These are phyloP conservation scores for Donacobius atricapilla DNA, from an alignment of 2,113 vertebrate genomes.

Conservation along the genomic window DNA sequence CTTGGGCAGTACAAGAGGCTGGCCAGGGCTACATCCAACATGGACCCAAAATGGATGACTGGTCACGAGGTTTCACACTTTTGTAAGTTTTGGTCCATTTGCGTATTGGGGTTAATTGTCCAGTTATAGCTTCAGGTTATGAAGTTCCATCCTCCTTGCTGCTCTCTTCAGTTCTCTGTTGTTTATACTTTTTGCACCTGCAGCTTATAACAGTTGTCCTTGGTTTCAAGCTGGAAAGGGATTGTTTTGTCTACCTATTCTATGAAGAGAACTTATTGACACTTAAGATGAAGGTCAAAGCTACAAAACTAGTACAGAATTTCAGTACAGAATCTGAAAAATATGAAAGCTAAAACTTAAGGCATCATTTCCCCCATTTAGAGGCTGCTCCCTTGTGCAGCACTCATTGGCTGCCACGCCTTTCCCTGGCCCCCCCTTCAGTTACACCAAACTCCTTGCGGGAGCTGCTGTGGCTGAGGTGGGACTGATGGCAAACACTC, in stretches of 20 bases:
- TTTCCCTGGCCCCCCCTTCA: background rate
- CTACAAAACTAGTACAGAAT: background rate
- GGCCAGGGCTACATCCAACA: background rate
- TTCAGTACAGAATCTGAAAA: background rate
- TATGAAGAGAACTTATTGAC: background rate
- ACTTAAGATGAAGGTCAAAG: background rate
- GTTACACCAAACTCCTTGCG: background rate
- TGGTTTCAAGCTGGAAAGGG: background rate
- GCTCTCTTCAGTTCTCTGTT: background rate
- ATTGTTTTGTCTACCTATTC: background rate
- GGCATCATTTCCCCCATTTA: background rate
- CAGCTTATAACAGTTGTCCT: background rate
- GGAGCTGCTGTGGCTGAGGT: background rate
- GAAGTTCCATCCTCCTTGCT: background rate
- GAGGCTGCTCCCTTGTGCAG: background rate
- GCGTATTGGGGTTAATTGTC: background rate
- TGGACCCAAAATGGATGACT: background rate
- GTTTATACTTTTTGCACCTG: background rate
- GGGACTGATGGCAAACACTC: background rate
- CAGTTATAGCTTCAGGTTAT: background rate
- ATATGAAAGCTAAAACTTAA: background rate
- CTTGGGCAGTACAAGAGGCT: background rate
- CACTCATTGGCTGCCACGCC: fast-evolving
- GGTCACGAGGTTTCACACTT: background rate
- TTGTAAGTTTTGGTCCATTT: background rate